Conservation (phyloP, 2,888 invertebrate genomes). For the Heliconius hortense region DNA sequence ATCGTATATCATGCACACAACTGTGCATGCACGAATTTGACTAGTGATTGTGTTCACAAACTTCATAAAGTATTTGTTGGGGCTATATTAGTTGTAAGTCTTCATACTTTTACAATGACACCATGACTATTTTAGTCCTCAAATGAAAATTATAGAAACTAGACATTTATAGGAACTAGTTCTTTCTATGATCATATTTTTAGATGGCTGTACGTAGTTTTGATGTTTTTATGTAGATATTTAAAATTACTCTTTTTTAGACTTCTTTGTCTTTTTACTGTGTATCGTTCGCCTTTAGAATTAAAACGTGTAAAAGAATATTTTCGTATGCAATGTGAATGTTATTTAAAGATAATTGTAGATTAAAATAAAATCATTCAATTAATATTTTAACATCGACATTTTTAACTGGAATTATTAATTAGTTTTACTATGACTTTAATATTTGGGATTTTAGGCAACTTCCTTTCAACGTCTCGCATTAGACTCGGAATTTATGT, state of each 20-base stretch:
- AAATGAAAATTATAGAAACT: constrained; percentile 13
- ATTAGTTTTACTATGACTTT: background rate
- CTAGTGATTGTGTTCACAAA: too few species aligned
- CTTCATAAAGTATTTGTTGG: too few species aligned
- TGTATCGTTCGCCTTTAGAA: background rate
- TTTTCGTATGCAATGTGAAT: background rate
- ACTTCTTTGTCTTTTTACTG: constrained; percentile 34
- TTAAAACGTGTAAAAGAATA: background rate
- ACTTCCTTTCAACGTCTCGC: too few species aligned
- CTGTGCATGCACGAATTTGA: too few species aligned
- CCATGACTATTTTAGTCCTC: constrained; percentile 14
- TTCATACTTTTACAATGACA: background rate
- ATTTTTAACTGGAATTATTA: background rate
- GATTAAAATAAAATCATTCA: background rate
- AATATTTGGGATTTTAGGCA: background rate
- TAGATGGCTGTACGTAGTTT: constrained; percentile 70
- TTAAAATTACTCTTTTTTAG: constrained; percentile 52
- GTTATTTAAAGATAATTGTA: background rate
- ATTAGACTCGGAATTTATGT: background rate
- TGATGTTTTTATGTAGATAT: constrained; percentile 55
- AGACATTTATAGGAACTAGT: constrained; percentile 12
- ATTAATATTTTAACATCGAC: background rate
- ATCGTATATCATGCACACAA: too few species aligned
- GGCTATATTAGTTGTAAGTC: background rate
- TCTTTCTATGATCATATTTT: constrained; percentile 56